A percentile compares a stretch with the other conserved stretches of the same genome.
These are phyloP conservation scores for Pristionchus pacificus DNA, from an alignment of 1,140 invertebrate species.

Conservation along the genomic window DNA sequence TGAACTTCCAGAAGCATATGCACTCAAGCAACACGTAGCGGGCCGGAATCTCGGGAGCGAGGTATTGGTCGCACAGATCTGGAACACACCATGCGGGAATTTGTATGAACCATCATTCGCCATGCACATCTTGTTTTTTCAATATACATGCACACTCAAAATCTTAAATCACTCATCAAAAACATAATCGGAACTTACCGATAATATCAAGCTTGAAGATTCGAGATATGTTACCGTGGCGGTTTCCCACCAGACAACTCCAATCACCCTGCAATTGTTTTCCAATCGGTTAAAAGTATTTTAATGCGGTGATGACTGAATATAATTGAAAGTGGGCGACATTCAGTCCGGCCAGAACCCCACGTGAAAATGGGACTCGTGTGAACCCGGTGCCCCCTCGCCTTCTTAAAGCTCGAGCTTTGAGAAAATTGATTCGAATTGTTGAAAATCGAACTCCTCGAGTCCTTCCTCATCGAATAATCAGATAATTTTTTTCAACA, in stretches of 20 bases:
- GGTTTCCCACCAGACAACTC: conserved; percentile 55
- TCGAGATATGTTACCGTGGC: conserved; percentile 43
- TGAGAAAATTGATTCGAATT: no score
- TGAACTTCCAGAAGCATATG: conserved; percentile 37
- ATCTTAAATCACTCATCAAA: conserved; percentile 7
- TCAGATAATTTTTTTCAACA: no score
- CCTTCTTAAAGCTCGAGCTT: no score
- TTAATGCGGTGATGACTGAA: no score
- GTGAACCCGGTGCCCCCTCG: no score
- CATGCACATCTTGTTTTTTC: conserved; percentile 17
- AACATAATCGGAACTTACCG: conserved; percentile 41
- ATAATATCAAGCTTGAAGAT: conserved; percentile 56
- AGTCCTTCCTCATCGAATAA: no score
- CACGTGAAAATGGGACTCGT: no score
- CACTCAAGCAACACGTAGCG: conserved; percentile 43
- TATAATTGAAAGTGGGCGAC: no score
- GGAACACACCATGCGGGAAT: conserved; percentile 22
- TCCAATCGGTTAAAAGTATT: no score
- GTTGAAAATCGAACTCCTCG: no score
- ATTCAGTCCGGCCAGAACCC: no score
- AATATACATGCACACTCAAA: conserved; percentile 12
- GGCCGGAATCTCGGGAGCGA: conserved; percentile 34
- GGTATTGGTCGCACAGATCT: conserved; percentile 57
- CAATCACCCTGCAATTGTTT: conserved; percentile 51
- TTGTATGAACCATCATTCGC: conserved; percentile 6